phyloP scores from a whole-genome alignment of 2,888 invertebrate genomes.

The Scaptomyza parva region DNA sequence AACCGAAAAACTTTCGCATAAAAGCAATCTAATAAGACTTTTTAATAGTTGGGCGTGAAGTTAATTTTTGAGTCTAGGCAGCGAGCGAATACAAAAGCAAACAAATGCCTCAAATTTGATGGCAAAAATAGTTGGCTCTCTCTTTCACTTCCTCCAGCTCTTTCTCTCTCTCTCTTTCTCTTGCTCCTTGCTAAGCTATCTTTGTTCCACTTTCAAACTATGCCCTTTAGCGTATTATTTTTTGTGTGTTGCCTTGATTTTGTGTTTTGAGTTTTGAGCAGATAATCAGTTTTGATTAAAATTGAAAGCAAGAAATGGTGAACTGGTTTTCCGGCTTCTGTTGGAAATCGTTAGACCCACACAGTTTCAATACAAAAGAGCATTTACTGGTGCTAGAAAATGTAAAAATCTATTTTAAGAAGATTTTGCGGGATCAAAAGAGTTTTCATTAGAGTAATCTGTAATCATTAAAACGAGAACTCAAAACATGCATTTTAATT shows the following conservation, averaged over 20 bases:
- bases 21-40: conserved; percentile 80
- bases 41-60: conserved; percentile 72
- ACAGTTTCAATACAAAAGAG: no score
- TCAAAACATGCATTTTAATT: no score
- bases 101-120: conserved; percentile 56
- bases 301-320: no score
- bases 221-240: background rate
- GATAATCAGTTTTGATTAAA: conserved; percentile 7
- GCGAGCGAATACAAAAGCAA: conserved; percentile 41
- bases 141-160: no score
- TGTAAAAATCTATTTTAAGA: no score
- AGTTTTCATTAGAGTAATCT: no score
- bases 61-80: conserved; percentile 55
- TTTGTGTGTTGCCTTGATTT: background rate
- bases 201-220: conserved; percentile 1
- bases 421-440: no score
- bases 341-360: no score
- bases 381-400: no score
- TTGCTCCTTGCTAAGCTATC: conserved; percentile 2
- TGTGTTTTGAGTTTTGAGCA: conserved; percentile 18
- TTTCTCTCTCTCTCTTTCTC: background rate
- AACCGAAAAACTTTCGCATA: conserved; percentile 70
- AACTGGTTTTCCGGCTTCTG: no score
- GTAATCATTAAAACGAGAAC: no score
- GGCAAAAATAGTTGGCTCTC: conserved; percentile 39